A percentile compares a stretch with the other conserved stretches of the same genome.
These are phyloP conservation scores for Ophonus ardosiacus DNA, from an alignment of 2,888 invertebrate genomes.

Conservation along the genomic window DNA sequence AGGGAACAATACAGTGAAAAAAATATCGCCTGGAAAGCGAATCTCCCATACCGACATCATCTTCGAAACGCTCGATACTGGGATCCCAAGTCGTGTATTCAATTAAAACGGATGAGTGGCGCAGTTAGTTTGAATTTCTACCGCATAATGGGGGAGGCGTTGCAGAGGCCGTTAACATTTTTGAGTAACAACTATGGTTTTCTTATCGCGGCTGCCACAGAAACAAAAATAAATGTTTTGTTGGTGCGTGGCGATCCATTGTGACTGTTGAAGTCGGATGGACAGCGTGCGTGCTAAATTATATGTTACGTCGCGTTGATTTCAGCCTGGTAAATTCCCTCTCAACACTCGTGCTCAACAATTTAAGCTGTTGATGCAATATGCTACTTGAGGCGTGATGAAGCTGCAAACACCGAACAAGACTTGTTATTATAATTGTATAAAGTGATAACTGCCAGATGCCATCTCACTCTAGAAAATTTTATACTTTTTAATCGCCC, in stretches of 20 bases:
- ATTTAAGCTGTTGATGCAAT: slow-evolving; percentile 45
- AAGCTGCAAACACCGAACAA: slow-evolving; percentile 1
- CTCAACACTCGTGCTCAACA: slow-evolving; percentile 43
- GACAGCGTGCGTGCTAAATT: slow-evolving; percentile 46
- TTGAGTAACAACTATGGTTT: slow-evolving; percentile 71
- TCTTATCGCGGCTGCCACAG: slow-evolving; percentile 65
- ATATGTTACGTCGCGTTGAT: slow-evolving; percentile 19
- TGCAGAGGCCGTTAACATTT: slow-evolving; percentile 72
- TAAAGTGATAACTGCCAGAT: background rate
- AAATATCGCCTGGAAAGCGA: slow-evolving; percentile 6
- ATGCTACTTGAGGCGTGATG: slow-evolving; percentile 28
- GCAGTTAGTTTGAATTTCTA: slow-evolving; percentile 71
- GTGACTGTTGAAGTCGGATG: slow-evolving; percentile 10
- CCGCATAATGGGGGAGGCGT: slow-evolving; percentile 72
- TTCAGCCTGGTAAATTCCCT: slow-evolving; percentile 8
- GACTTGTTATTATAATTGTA: slow-evolving; percentile 26
- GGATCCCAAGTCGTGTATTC: slow-evolving; percentile 69
- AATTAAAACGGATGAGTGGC: slow-evolving; percentile 74
- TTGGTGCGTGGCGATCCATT: slow-evolving; percentile 45
- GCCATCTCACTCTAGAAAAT: background rate
- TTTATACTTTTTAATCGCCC: slow-evolving; percentile 8
- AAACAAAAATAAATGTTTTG: slow-evolving; percentile 63
- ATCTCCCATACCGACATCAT: background rate
- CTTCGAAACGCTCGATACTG: slow-evolving; percentile 67
- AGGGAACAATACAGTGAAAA: slow-evolving; percentile 47